Base-by-base conservation (phyloP, 2,888 invertebrate species). In the Drosophila macrothrix region DNA sequence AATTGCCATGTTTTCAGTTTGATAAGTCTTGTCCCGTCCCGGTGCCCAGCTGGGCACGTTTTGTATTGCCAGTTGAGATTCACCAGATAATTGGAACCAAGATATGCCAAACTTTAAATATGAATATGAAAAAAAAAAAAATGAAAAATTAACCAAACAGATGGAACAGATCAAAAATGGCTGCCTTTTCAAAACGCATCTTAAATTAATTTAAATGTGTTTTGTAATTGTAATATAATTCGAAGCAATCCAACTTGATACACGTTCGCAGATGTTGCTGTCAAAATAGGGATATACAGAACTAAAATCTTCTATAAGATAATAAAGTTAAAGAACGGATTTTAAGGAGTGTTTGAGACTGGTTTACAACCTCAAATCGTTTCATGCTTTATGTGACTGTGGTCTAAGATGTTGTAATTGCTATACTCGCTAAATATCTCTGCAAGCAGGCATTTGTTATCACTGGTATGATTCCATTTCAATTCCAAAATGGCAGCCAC, bases 41-140 rank as follows among this genome's bases (percentile, higher is more conserved):
- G 54, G 55, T 75, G 55, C 87, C 85, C 91, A 90, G 91, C 91
- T 90, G 91, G 56, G 85, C 60, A 12, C 46, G 54, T 61, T 63
- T 66, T 56, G 58, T 16, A 53, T 68, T 52, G 61, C 46, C 62
- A 61, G 35, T 70, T 72, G 55, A 75, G 82, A 81, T 90, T 80
- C 72, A 50, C 19, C 29, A 67, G 88, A 84, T 90, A 84, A 87
- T 83, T 88, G 74, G 53, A 14, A 55, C 29, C 31, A 29, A 66
- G 59, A 61, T 66, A 64, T 50, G 63, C 28, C 35, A 12, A 33
- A 25, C 54, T 22, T 71, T 43, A 14, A 52, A 54, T 35, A 28
- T 25, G 25, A n/a, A n/a, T n/a, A n/a, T n/a, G n/a, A n/a, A n/a
- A 19, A 25, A 7, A 43, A 3, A 22, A 22, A 22, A 1, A 25